Conservation (phyloP, 2,113 vertebrate species). For the Brachionichthys hirsutus region DNA sequence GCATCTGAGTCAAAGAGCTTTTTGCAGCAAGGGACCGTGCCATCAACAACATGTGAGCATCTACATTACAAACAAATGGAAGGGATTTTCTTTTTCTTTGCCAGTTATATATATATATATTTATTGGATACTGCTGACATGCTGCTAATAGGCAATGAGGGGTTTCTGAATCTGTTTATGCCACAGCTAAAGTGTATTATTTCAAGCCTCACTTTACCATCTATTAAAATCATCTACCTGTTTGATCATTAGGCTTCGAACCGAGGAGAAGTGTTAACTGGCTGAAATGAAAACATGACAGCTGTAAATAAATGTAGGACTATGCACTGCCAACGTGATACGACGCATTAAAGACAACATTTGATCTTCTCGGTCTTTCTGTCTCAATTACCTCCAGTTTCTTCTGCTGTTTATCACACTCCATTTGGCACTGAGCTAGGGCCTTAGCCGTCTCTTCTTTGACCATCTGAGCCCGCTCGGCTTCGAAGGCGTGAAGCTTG, state of each 20-base stretch:
- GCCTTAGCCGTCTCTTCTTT: constrained; percentile 90
- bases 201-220: neutral
- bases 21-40: too few relatives aligned
- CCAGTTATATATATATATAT: neutral
- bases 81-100: neutral
- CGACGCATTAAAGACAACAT: neutral
- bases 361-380: neutral
- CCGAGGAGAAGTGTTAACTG: neutral
- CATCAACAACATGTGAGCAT: too few relatives aligned
- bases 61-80: neutral
- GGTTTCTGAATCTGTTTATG: neutral
- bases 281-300: constrained; percentile 5
- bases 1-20: neutral
- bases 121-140: neutral
- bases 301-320: neutral
- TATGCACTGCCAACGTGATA: neutral
- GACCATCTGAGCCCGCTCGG: constrained; percentile 87
- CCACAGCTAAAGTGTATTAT: neutral
- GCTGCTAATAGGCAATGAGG: neutral
- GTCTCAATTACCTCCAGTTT: constrained; percentile 89
- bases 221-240: neutral
- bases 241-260: neutral
- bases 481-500: constrained; percentile 92
- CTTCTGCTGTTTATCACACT: constrained; percentile 96
- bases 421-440: constrained; percentile 90